Evolutionary conservation across 1,140 invertebrate species (phyloP).

Genomic region (Chrysomallon squamiferum): DNA sequence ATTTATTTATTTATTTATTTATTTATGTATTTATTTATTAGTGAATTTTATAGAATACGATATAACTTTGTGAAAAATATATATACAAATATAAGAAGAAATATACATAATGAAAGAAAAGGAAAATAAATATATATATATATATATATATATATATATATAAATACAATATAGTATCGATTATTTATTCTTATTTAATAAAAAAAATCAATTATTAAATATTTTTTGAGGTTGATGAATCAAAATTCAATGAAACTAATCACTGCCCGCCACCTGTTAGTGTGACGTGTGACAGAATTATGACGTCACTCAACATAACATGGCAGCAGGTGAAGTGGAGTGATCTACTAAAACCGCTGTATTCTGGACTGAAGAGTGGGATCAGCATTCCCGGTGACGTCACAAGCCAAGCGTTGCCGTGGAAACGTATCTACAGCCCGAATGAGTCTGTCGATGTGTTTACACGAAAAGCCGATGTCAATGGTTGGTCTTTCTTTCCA

Average conservation of each 20-base stretch:
- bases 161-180: no score
- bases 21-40: no score
- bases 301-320: conserved; percentile 33
- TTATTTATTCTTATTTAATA: conserved; percentile 8
- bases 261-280: background rate
- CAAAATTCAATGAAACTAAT: conserved; percentile 8
- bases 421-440: conserved; percentile 18
- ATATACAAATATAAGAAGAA: no score
- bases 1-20: no score
- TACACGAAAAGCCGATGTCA: no score
- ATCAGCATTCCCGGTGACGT: conserved; percentile 10
- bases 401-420: conserved; percentile 9
- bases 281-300: conserved; percentile 23
- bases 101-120: no score
- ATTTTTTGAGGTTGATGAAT: conserved; percentile 11
- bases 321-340: conserved; percentile 38
- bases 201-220: conserved; percentile 12
- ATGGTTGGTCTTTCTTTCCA: no score
- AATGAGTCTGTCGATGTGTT: no score
- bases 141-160: no score
- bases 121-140: no score
- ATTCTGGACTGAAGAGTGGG: conserved; percentile 26
- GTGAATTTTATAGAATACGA: no score
- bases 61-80: no score
- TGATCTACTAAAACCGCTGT: conserved; percentile 44